These are phyloP conservation scores for Zeuzera pyrina DNA, from an alignment of 2,888 invertebrate species.

Conservation along the genomic window DNA sequence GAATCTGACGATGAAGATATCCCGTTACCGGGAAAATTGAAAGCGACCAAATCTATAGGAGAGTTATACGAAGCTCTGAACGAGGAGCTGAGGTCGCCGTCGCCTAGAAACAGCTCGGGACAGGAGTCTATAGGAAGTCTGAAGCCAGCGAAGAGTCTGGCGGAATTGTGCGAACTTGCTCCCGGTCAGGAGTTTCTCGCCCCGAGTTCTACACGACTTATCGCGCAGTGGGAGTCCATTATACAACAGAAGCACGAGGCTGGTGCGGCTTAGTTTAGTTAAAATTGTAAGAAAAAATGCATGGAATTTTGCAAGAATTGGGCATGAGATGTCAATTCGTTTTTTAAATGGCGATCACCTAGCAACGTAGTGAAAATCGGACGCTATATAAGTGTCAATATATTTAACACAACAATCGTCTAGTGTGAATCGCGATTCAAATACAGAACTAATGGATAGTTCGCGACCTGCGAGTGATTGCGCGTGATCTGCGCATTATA, in stretches of 20 bases:
- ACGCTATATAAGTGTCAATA: constrained; percentile 15
- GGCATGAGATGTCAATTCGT: constrained; percentile 12
- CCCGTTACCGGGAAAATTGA: constrained; percentile 74
- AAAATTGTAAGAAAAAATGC: constrained; percentile 23
- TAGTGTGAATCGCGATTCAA: constrained; percentile 21
- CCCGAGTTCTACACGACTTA: constrained; percentile 80
- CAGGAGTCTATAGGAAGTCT: constrained; percentile 64
- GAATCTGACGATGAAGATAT: constrained; percentile 75
- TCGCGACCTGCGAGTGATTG: constrained; percentile 13
- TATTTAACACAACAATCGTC: too few relatives aligned
- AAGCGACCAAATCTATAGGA: constrained; percentile 78
- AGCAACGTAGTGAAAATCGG: constrained; percentile 12
- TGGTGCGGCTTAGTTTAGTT: constrained; percentile 51
- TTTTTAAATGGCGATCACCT: constrained; percentile 6
- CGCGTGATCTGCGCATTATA: not conserved
- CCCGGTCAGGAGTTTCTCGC: constrained; percentile 76
- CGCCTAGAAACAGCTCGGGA: constrained; percentile 55
- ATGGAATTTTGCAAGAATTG: constrained; percentile 28
- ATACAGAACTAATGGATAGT: constrained; percentile 13
- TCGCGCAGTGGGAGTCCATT: constrained; percentile 87
- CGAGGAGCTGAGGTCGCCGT: constrained; percentile 61
- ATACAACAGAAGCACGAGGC: constrained; percentile 78
- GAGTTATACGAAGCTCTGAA: constrained; percentile 76
- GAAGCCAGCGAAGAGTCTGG: constrained; percentile 79
- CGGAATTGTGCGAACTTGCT: constrained; percentile 77